These are phyloP conservation scores for Pteropus rufus DNA, from an alignment of 2,797 vertebrate species.

Conservation along the genomic window DNA sequence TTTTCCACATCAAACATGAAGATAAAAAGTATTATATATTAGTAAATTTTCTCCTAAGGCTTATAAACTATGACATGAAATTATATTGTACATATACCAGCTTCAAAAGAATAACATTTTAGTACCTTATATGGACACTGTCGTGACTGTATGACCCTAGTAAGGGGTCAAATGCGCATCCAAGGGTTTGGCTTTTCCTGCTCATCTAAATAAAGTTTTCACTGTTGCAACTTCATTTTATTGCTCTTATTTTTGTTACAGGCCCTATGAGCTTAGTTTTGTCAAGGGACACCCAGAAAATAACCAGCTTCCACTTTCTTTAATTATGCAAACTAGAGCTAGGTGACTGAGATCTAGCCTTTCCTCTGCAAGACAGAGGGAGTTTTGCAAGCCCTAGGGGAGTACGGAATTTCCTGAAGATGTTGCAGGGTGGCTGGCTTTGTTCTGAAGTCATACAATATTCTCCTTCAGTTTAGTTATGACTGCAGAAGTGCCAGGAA, in stretches of 20 bases:
- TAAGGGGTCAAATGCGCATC: neutral
- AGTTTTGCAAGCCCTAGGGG: conserved; percentile 69
- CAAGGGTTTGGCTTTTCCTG: neutral
- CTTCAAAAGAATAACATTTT: neutral
- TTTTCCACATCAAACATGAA: neutral
- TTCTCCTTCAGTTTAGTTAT: conserved; percentile 47
- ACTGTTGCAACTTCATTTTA: neutral
- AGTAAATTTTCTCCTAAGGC: neutral
- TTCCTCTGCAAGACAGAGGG: conserved; percentile 50
- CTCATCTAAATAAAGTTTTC: neutral
- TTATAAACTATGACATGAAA: neutral
- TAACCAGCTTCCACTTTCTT: conserved; percentile 64
- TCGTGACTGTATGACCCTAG: neutral
- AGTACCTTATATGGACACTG: neutral
- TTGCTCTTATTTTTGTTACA: conserved; percentile 32
- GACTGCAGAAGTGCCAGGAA: conserved; percentile 45
- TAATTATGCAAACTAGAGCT: conserved; percentile 60
- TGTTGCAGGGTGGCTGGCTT: conserved; percentile 50
- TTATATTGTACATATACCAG: neutral
- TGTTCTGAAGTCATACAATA: conserved; percentile 36
- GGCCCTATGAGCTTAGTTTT: neutral
- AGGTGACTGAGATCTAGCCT: conserved; percentile 59
- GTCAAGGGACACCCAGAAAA: conserved; percentile 52
- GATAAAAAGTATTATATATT: neutral
- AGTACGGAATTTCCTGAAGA: conserved; percentile 71